phyloP scores from a whole-genome alignment of 2,888 invertebrate species.

The Belgica antarctica region DNA sequence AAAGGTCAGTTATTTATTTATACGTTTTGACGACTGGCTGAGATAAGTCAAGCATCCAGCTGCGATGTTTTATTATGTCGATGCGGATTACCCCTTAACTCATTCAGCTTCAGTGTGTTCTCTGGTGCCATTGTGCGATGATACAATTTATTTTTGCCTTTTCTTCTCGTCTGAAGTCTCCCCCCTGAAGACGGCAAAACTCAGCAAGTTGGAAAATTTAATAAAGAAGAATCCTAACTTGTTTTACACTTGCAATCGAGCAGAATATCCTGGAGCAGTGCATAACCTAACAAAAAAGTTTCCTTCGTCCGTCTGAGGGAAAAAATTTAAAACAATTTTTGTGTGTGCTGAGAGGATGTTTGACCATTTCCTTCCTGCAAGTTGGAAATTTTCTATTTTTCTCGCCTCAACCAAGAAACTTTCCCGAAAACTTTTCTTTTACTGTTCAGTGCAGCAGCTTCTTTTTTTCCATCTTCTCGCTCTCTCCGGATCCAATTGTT shows the following conservation, averaged over 20 bases:
- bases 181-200: slow-evolving; percentile 18
- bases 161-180: neutral
- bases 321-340: slow-evolving; percentile 30
- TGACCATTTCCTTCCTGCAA: slow-evolving; percentile 43
- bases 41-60: slow-evolving; percentile 43
- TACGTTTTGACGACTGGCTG: slow-evolving; percentile 32
- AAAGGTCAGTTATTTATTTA: slow-evolving; percentile 41
- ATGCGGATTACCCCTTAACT: slow-evolving; percentile 36
- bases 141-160: slow-evolving; percentile 28
- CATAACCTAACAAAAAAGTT: no score
- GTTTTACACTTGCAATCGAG: slow-evolving; percentile 43
- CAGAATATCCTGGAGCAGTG: slow-evolving; percentile 41
- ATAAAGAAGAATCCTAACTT: slow-evolving; percentile 29
- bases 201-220: slow-evolving; percentile 42
- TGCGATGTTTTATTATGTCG: slow-evolving; percentile 38
- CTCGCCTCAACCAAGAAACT: no score
- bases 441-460: neutral
- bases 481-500: slow-evolving; percentile 37
- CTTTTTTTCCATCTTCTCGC: neutral
- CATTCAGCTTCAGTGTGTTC: slow-evolving; percentile 3
- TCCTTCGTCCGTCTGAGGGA: slow-evolving; percentile 34
- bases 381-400: slow-evolving; percentile 23
- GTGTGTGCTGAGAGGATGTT: slow-evolving; percentile 24
- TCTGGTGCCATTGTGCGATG: slow-evolving; percentile 15
- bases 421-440: slow-evolving; percentile 28